A percentile compares a stretch with the other conserved stretches of the same genome.
Evolutionary conservation across 2,113 vertebrate genomes (phyloP).

Genomic region (Chauna torquata): DNA sequence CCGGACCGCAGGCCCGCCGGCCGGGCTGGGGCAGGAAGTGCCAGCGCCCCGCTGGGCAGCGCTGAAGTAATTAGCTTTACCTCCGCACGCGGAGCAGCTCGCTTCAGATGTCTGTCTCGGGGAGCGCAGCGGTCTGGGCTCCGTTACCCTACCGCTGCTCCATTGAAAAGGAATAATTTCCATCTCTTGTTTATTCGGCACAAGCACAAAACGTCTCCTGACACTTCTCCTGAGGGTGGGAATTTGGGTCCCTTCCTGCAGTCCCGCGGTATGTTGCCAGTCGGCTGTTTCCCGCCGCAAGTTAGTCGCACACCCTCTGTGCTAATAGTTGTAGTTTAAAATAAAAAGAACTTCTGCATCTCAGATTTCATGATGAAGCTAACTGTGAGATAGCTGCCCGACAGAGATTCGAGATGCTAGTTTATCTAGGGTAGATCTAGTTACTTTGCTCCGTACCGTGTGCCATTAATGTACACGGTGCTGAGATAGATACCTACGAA

Average conservation of each 20-base stretch:
- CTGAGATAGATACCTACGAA: background rate
- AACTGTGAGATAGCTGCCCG: background rate
- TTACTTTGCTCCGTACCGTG: background rate
- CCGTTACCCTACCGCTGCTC: background rate
- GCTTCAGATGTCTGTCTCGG: background rate
- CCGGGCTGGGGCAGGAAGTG: too few species aligned
- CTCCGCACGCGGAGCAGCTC: background rate
- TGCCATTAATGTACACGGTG: background rate
- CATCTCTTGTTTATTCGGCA: background rate
- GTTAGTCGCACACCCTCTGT: accelerated
- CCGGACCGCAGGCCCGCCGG: too few species aligned
- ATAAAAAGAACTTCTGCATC: background rate
- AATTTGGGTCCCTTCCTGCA: background rate
- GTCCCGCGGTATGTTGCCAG: accelerated
- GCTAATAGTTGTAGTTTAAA: background rate
- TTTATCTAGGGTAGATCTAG: background rate
- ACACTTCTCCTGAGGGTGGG: background rate
- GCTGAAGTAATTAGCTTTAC: too few species aligned
- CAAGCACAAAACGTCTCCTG: accelerated
- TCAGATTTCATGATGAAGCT: background rate
- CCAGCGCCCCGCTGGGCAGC: too few species aligned
- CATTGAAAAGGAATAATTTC: background rate
- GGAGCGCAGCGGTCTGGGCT: background rate
- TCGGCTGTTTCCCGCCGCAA: background rate
- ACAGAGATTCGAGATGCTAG: background rate